phyloP scores from a whole-genome alignment of 2,113 vertebrate species.

The Antechinus flavipes region DNA sequence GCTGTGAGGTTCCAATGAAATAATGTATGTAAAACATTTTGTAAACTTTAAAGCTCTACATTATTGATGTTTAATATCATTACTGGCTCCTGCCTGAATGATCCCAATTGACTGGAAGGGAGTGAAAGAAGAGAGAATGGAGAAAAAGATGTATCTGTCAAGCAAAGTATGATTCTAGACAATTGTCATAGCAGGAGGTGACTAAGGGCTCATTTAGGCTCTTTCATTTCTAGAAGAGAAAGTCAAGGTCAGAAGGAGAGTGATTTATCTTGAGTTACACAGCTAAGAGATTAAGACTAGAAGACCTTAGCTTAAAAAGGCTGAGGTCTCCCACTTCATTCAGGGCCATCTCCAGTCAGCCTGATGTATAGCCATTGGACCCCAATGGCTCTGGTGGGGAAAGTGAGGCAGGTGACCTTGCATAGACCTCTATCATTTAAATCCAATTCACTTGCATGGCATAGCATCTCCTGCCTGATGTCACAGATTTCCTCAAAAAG shows the following conservation, averaged over 20 bases:
- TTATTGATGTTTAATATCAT: neutral
- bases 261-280: neutral
- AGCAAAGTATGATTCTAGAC: neutral
- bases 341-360: too few species aligned
- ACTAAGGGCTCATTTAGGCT: neutral
- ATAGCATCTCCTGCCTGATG: too few species aligned
- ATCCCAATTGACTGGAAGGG: neutral
- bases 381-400: too few species aligned
- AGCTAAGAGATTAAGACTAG: neutral
- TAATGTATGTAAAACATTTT: neutral
- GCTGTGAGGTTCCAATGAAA: neutral
- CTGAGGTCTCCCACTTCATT: too few species aligned
- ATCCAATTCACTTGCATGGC: too few species aligned
- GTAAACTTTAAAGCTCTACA: neutral
- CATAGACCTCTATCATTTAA: too few species aligned
- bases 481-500: too few species aligned
- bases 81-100: neutral
- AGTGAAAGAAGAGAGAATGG: neutral
- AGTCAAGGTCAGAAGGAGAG: neutral
- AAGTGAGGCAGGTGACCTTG: too few species aligned
- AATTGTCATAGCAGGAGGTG: neutral
- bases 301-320: too few species aligned
- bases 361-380: too few species aligned
- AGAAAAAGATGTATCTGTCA: neutral
- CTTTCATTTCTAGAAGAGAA: neutral